Evolutionary conservation across 1,140 invertebrate genomes (phyloP).

Genomic region (Uloborus diversus): DNA sequence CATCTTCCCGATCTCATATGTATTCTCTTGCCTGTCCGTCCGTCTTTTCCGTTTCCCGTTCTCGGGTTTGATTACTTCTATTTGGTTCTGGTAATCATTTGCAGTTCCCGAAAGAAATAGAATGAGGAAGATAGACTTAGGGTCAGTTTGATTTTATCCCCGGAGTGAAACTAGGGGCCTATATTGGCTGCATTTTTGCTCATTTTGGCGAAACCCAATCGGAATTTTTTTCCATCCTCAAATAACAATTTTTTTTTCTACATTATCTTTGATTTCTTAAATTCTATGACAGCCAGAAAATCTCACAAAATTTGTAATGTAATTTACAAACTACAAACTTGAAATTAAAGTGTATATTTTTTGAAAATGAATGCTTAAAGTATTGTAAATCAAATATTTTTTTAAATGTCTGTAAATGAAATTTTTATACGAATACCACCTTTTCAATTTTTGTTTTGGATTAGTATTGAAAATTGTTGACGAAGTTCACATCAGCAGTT

Average conservation of each 20-base stretch:
- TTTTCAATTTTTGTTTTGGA: no score
- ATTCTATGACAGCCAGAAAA: no score
- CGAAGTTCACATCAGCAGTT: no score
- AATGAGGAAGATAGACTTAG: constrained; percentile 48
- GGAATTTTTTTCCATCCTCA: background rate
- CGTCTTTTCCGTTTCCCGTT: constrained; percentile 3
- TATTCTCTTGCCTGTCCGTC: constrained; percentile 23
- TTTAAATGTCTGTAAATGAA: no score
- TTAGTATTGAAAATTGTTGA: no score
- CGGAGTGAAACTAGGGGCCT: background rate
- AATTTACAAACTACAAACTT: background rate
- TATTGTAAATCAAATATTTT: background rate
- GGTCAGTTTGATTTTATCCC: constrained; percentile 50
- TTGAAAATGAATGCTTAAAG: background rate
- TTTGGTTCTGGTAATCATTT: constrained; percentile 54
- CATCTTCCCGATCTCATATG: constrained; percentile 3
- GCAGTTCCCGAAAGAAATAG: constrained; percentile 47
- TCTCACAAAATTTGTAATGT: no score
- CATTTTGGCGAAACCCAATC: constrained; percentile 3
- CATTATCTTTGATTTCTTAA: no score
- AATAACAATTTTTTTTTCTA: background rate
- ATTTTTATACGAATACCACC: no score
- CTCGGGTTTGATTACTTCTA: constrained; percentile 47
- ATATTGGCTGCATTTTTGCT: background rate
- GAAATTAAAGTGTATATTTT: background rate